phyloP scores from a whole-genome alignment of 2,888 invertebrate genomes.

The Monoplex corrugatus region DNA sequence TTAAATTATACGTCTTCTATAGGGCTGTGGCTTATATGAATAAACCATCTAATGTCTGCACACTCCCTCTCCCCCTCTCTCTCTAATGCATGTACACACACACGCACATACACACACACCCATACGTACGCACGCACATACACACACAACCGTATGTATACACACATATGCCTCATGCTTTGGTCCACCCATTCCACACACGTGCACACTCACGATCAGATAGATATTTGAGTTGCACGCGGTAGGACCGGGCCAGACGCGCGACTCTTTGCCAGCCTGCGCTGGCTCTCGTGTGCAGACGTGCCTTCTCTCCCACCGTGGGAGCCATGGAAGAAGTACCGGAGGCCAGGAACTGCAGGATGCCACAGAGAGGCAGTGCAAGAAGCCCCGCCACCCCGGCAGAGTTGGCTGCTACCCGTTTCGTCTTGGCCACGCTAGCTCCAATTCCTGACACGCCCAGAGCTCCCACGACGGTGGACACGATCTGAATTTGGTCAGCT shows the following conservation, averaged over 20 bases:
- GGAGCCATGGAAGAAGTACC: conserved; percentile 39
- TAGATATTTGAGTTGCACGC: conserved; percentile 37
- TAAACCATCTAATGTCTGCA: too few species aligned
- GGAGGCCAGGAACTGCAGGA: conserved; percentile 45
- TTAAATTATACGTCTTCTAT: too few species aligned
- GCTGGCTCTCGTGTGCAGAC: conserved; percentile 40
- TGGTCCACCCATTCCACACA: too few species aligned
- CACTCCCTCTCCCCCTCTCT: too few species aligned
- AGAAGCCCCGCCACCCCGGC: conserved; percentile 47
- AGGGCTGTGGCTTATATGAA: too few species aligned
- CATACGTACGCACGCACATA: too few species aligned
- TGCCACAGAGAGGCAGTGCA: conserved; percentile 41
- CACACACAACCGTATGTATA: too few species aligned
- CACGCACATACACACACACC: too few species aligned
- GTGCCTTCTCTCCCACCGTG: conserved; percentile 42
- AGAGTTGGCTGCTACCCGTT: conserved; percentile 25
- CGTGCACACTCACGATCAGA: not conserved
- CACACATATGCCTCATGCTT: too few species aligned
- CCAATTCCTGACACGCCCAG: conserved; percentile 42
- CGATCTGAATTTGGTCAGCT: conserved; percentile 6
- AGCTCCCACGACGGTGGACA: conserved; percentile 29
- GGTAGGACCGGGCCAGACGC: conserved; percentile 34
- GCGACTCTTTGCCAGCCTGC: conserved; percentile 47
- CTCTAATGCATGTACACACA: too few species aligned
- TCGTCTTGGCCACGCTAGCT: conserved; percentile 47